Percentiles rank a stretch among this genome's conserved stretches.
These are phyloP conservation scores for Emesis russula DNA, from an alignment of 2,888 invertebrate species.

Conservation along the genomic window DNA sequence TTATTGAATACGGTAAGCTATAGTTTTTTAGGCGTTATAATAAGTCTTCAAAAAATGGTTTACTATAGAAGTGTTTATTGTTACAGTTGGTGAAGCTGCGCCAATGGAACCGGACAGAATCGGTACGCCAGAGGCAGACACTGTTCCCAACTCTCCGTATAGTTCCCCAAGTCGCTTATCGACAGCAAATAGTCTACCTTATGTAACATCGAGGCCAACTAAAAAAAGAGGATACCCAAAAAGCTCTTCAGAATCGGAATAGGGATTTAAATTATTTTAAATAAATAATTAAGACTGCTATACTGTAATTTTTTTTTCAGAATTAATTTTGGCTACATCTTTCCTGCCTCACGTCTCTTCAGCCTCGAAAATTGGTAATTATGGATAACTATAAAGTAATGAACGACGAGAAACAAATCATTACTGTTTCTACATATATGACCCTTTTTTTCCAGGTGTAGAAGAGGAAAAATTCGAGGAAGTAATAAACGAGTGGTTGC, in stretches of 20 bases:
- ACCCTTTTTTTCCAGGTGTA: slow-evolving; percentile 5
- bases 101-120: neutral
- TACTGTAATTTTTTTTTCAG: too few relatives aligned
- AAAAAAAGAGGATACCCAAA: neutral
- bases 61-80: neutral
- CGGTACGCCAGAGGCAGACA: neutral
- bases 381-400: neutral
- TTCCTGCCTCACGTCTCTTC: too few relatives aligned
- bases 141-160: neutral
- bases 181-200: neutral
- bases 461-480: neutral
- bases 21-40: neutral
- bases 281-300: too few relatives aligned
- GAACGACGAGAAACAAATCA: neutral
- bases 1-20: neutral
- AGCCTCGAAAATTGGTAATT: neutral
- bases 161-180: neutral
- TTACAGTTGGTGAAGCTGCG: neutral
- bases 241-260: neutral
- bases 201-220: neutral
- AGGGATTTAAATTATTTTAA: too few relatives aligned
- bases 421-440: neutral
- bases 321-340: too few relatives aligned
- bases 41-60: neutral
- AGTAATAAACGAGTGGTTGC: neutral